Base-by-base conservation (phyloP, 2,113 vertebrate genomes). In the Entosphenus tridentatus region DNA sequence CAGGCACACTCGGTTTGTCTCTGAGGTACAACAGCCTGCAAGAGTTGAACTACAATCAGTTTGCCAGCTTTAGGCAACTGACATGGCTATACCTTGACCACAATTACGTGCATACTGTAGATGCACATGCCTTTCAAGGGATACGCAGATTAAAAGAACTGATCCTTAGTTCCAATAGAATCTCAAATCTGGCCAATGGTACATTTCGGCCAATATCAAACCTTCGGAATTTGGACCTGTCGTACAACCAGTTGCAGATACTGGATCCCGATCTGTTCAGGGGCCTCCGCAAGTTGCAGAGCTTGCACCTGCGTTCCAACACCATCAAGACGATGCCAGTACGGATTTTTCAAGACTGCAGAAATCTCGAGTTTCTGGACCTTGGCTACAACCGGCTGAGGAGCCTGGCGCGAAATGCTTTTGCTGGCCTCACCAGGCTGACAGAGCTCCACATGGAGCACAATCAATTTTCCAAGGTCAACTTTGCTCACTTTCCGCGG, bases 31-130 rank as follows among this genome's bases (percentile, higher is more conserved):
- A 97, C 84, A 96, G 90, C 81, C 83, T 97, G 77, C 86, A 84
- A 73, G 84, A 79, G 79, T 86, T 97, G 21, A 82, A 86, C 72
- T 78, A 85, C 17, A 82, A 85, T 76, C 92, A 97, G 80, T 97
- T 97, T 65, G 84, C 88, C 0, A 85, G 87, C 75, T 86, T 97
- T 72, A 82, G 86, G 70, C 92, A 96, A 78, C 85, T 97, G 65
- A 86, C 95, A 57, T 97, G 92, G 92, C 85, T 97, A 55, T 97
- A 97, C 78, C 86, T 97, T 3, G 92, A 97, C 81, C 92, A 97
- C 73, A 97, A 97, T 73, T 95, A 95, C 78, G 88, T 97, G 77
- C 83, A 74, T 70, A 77, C 78, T 0, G 89, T 97, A 78, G 91
- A 96, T 2, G 85, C 86, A 74, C 84, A 88, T 39, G 89, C 92